Percentiles rank a stretch among this genome's conserved stretches.
These are phyloP conservation scores for Danio jaintianensis DNA, from an alignment of 2,797 vertebrate genomes.

Conservation along the genomic window DNA sequence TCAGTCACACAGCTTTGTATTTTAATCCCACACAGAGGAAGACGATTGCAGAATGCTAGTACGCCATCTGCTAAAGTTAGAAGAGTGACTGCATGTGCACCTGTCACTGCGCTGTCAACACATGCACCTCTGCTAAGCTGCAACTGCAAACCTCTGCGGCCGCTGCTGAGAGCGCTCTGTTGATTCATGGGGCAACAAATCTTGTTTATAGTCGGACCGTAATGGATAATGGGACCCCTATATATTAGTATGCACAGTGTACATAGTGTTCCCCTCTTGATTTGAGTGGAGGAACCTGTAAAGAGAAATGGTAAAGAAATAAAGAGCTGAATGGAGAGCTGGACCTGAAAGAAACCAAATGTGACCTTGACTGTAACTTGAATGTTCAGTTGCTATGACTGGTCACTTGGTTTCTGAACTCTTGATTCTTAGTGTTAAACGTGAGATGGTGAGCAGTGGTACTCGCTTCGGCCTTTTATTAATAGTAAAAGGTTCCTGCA, in stretches of 20 bases:
- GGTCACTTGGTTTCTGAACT: neutral
- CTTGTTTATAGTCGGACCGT: constrained; percentile 29
- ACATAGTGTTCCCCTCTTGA: neutral
- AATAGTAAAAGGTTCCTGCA: neutral
- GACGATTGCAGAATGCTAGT: constrained; percentile 64
- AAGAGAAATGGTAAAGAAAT: neutral
- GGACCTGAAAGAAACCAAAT: neutral
- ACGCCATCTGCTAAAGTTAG: constrained; percentile 70
- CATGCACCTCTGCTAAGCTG: constrained; percentile 30
- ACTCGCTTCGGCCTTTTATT: neutral
- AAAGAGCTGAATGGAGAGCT: too few species aligned
- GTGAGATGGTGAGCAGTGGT: neutral
- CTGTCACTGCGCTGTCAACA: constrained; percentile 68
- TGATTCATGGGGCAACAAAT: constrained; percentile 47
- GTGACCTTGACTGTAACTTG: neutral
- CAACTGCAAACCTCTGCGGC: constrained; percentile 35
- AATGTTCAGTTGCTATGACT: neutral
- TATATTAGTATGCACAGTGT: constrained; percentile 13
- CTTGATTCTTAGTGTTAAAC: neutral
- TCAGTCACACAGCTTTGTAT: constrained; percentile 65
- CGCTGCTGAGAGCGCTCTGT: constrained; percentile 14
- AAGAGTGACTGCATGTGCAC: constrained; percentile 71
- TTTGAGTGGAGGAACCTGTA: neutral
- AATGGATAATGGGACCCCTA: constrained; percentile 12
- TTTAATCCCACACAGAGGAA: constrained; percentile 64